These are phyloP conservation scores for Myotis pilosus DNA, from an alignment of 2,797 vertebrate species.

Conservation along the genomic window DNA sequence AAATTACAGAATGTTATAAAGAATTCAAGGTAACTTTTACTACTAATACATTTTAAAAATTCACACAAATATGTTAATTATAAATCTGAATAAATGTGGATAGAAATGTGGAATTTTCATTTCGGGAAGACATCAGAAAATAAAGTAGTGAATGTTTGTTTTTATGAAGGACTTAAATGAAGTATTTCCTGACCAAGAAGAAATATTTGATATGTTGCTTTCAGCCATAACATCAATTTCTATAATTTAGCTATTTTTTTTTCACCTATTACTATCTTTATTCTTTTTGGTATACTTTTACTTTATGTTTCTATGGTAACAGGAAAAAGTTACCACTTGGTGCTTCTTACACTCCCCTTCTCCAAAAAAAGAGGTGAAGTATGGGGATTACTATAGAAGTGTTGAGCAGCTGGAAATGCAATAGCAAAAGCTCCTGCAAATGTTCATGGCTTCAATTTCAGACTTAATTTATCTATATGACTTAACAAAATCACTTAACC, in stretches of 20 bases:
- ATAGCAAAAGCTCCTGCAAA: slow-evolving; percentile 16
- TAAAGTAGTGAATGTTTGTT: background rate
- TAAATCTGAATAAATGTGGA: background rate
- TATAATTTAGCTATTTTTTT: background rate
- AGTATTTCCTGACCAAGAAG: background rate
- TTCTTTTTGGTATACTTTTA: background rate
- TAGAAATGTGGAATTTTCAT: background rate
- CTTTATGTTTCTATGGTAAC: background rate
- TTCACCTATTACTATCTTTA: background rate
- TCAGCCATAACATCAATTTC: background rate
- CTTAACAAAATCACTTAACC: slow-evolving; percentile 56
- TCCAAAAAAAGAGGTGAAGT: background rate
- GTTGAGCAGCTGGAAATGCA: background rate
- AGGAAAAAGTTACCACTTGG: background rate
- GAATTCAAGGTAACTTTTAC: background rate
- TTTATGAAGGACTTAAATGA: background rate
- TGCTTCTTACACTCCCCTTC: background rate
- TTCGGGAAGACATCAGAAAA: background rate
- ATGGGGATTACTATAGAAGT: background rate
- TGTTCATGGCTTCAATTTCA: slow-evolving; percentile 36
- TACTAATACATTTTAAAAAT: background rate
- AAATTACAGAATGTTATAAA: background rate
- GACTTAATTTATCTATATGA: slow-evolving; percentile 66
- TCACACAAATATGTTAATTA: background rate
- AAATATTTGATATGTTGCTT: background rate